phyloP scores from a whole-genome alignment of 2,888 invertebrate species.

The Gnatocerus cornutus region DNA sequence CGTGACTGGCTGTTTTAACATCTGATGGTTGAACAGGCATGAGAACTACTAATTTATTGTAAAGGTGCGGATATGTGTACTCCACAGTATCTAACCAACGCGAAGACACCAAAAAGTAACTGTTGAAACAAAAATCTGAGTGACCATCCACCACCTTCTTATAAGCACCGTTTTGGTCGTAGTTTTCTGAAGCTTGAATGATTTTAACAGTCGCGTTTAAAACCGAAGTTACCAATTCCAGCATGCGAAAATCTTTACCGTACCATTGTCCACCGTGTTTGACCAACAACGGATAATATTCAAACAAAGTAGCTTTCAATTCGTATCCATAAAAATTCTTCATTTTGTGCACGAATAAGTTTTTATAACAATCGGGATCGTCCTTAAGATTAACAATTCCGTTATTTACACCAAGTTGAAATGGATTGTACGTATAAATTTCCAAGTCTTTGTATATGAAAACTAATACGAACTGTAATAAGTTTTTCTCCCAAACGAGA shows the following conservation, averaged over 20 bases:
- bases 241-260: slow-evolving; percentile 14
- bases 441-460: slow-evolving; percentile 20
- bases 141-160: not conserved
- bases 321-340: slow-evolving; percentile 8
- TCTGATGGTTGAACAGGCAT: not conserved
- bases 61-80: slow-evolving; percentile 8
- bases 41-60: slow-evolving; percentile 2
- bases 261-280: slow-evolving; percentile 11
- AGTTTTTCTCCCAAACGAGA: slow-evolving; percentile 25
- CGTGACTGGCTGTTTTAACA: not conserved
- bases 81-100: not conserved
- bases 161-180: not conserved
- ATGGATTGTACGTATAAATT: slow-evolving; percentile 27
- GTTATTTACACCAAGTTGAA: not conserved
- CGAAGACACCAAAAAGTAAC: not conserved
- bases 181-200: not conserved
- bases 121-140: slow-evolving; percentile 20
- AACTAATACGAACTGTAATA: slow-evolving; percentile 34
- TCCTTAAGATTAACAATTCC: not conserved
- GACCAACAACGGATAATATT: not conserved
- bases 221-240: slow-evolving; percentile 1
- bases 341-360: slow-evolving; percentile 7
- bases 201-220: slow-evolving; percentile 7
- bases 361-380: not conserved
- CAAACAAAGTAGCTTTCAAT: slow-evolving; percentile 4